Percentiles rank a stretch among this genome's conserved stretches.
Evolutionary conservation across 2,113 vertebrate genomes (phyloP).

Genomic region (Stigmatopora argus): DNA sequence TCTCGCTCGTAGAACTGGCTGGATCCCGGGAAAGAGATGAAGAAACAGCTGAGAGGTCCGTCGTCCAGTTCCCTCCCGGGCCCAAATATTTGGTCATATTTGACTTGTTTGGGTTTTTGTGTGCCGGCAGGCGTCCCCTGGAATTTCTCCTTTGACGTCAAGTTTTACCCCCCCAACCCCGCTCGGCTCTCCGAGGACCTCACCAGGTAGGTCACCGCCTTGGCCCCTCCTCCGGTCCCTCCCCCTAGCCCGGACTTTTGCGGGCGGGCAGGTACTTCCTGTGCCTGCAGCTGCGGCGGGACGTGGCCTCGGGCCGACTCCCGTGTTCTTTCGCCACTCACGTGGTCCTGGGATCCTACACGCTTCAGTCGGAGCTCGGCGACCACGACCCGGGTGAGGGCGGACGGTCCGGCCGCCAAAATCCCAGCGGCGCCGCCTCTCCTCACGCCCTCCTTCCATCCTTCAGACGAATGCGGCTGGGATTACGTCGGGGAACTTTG

Average conservation of each 20-base stretch:
- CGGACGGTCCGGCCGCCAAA: too few species aligned
- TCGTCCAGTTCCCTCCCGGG: constrained; percentile 33
- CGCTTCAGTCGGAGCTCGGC: constrained; percentile 89
- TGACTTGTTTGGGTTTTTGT: background rate
- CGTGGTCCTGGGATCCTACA: constrained; percentile 88
- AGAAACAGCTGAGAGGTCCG: constrained; percentile 97
- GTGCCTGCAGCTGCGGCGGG: constrained; percentile 90
- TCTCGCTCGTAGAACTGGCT: constrained; percentile 84
- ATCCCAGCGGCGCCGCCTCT: too few species aligned
- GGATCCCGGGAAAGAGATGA: constrained; percentile 93
- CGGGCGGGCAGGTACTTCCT: constrained; percentile 83
- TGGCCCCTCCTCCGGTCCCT: too few species aligned
- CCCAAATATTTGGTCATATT: too few species aligned
- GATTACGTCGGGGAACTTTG: constrained; percentile 86
- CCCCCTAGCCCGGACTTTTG: too few species aligned
- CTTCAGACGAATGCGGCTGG: constrained; percentile 76
- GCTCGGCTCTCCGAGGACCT: constrained; percentile 94
- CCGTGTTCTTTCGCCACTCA: constrained; percentile 92
- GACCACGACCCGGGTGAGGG: constrained; percentile 78
- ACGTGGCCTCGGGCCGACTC: constrained; percentile 85
- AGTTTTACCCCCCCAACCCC: constrained; percentile 95
- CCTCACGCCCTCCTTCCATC: background rate
- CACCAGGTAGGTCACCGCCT: constrained; percentile 86
- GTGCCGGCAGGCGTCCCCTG: constrained; percentile 82
- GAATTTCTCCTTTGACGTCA: constrained; percentile 94